Base-by-base conservation (phyloP, 2,888 invertebrate genomes). In the Alsophila aescularia region DNA sequence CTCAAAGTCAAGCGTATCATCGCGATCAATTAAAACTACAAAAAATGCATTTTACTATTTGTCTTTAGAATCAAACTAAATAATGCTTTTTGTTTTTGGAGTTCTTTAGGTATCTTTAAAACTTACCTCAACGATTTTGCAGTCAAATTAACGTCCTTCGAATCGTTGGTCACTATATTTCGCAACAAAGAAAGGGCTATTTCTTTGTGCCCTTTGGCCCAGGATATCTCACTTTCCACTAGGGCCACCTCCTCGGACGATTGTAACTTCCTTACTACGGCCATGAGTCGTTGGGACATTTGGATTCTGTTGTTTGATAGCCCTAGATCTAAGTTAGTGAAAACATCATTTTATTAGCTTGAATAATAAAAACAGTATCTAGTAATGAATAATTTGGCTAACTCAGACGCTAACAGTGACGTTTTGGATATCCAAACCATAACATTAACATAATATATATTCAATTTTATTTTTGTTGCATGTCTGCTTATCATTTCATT, bases 241-340 rank as follows among this genome's bases (percentile, higher is more conserved):
- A 92, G 64, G 0, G 78, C 70, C 2, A 90, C 81, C 51, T 85
- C 81, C 40, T 85, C 82, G 0, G 82, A 78, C 0, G 67, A 49
- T 18, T 81, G 74, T 15, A 78, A 63, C 41, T 81, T 83, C 52
- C 89, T 86, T 0, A 93, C 86, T 18, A 85, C 79, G 8, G 87
- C 85, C 39, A 94, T 69, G 32, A 92, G 82, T 12, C 93, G 89
- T 58, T 92, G 92, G 0, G 94, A 92, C 70, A 93, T 87, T 69
- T 93, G 92, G 5, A 92, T 79, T 53, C 91, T 84, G 10, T 87
- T 80, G 67, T 93, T 93, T n/a, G 82, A 78, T 59, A 93, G 73
- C 3, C 93, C 92, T 51, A 93, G 71, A 67, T 92, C 93, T 93
- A 67, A 43, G 78, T 24, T 5, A 24, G 24, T 18, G 5, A 7